phyloP scores from a whole-genome alignment of 2,797 vertebrate species.

The Tympanoctomys barrerae region DNA sequence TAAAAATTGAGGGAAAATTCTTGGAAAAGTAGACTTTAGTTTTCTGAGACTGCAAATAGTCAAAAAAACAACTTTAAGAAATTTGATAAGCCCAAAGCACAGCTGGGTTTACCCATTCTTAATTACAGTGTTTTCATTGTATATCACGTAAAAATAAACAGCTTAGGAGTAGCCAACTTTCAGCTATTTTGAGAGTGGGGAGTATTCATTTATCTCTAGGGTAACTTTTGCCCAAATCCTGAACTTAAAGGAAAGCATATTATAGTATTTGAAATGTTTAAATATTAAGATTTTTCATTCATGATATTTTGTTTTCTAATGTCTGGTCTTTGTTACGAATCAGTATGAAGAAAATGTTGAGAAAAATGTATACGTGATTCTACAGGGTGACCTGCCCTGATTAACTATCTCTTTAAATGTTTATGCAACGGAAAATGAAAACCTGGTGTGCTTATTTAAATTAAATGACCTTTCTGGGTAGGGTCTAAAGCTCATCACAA shows the following conservation, averaged over 20 bases:
- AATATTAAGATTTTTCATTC: slow-evolving; percentile 37
- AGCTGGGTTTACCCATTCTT: slow-evolving; percentile 76
- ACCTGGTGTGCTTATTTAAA: not conserved
- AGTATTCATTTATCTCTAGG: slow-evolving; percentile 57
- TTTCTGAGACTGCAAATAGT: slow-evolving; percentile 69
- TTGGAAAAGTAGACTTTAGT: slow-evolving; percentile 70
- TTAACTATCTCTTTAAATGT: slow-evolving; percentile 19
- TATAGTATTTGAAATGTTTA: slow-evolving; percentile 51
- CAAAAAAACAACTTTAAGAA: slow-evolving; percentile 70
- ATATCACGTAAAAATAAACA: slow-evolving; percentile 79
- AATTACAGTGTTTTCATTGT: slow-evolving; percentile 80
- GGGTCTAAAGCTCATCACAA: not conserved
- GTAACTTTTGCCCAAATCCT: slow-evolving; percentile 57
- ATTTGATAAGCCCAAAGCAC: slow-evolving; percentile 80
- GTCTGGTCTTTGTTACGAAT: not conserved
- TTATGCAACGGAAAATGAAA: slow-evolving; percentile 15
- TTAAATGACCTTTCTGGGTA: not conserved
- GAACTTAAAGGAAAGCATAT: slow-evolving; percentile 62
- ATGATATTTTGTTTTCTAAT: slow-evolving; percentile 64
- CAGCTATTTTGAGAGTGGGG: slow-evolving; percentile 61
- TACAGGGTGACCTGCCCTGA: not conserved
- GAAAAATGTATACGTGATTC: not conserved
- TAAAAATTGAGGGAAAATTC: slow-evolving; percentile 77
- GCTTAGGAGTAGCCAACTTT: slow-evolving; percentile 53
- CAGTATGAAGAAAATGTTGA: slow-evolving; percentile 49